A percentile compares a stretch with the other conserved stretches of the same genome.
These are phyloP conservation scores for Gorilla gorilla DNA, from an alignment of 2,113 vertebrate genomes.

Conservation along the genomic window DNA sequence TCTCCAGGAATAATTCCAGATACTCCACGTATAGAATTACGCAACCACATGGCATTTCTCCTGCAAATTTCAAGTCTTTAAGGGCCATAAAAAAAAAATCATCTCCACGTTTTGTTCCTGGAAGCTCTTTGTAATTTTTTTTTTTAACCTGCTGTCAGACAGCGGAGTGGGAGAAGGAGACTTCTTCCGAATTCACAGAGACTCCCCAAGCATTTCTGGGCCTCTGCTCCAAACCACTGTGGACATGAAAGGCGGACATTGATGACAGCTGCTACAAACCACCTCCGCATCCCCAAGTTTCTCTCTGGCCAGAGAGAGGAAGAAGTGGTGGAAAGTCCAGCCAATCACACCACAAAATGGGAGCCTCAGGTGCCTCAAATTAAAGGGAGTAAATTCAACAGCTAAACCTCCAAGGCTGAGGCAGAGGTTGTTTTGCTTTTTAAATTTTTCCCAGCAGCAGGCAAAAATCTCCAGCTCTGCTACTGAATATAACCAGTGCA, in stretches of 20 bases:
- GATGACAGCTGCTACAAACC: neutral
- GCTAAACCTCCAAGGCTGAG: neutral
- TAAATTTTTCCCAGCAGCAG: conserved; percentile 26
- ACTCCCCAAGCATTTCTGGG: neutral
- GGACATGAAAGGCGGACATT: neutral
- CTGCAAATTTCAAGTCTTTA: neutral
- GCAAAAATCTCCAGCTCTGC: neutral
- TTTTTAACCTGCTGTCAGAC: neutral
- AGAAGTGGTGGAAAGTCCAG: neutral
- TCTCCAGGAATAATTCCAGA: neutral
- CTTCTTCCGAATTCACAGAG: neutral
- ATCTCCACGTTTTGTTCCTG: neutral
- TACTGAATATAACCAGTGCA: conserved; percentile 18
- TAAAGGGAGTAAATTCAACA: neutral
- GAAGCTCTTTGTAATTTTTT: neutral
- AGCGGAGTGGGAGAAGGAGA: neutral
- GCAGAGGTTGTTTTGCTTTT: neutral
- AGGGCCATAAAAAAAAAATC: neutral
- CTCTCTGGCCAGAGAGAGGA: neutral
- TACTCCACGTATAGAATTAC: neutral
- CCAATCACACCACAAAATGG: neutral
- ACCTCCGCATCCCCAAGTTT: neutral
- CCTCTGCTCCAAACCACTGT: neutral
- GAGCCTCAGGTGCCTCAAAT: neutral
- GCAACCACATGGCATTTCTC: neutral